Evolutionary conservation across 1,140 invertebrate species (phyloP).

Genomic region (Drosophila quadrilineata): DNA sequence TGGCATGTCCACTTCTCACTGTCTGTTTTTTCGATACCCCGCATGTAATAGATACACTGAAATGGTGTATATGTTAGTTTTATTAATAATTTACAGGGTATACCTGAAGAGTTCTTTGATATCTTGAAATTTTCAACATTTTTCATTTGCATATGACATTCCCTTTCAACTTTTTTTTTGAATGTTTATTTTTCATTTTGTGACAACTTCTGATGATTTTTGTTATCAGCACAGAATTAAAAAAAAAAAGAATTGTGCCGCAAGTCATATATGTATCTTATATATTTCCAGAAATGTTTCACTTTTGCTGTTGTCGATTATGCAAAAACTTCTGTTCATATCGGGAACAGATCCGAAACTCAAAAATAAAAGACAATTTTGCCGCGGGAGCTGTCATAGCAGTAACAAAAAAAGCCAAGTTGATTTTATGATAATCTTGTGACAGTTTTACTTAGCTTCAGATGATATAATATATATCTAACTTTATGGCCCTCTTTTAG

Average conservation of each 20-base stretch:
- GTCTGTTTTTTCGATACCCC: conserved; percentile 11
- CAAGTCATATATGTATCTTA: conserved; percentile 4
- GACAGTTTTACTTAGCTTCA: background rate
- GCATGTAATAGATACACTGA: too few species aligned
- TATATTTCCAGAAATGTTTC: background rate
- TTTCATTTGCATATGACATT: conserved; percentile 22
- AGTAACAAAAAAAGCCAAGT: background rate
- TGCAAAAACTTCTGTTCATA: conserved; percentile 21
- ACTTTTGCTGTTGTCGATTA: too few species aligned
- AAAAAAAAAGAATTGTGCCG: too few species aligned
- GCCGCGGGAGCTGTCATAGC: background rate
- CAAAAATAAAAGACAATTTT: conserved; percentile 20
- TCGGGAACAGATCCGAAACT: conserved; percentile 12
- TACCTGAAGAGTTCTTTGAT: too few species aligned
- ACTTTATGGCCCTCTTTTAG: background rate
- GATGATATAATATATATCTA: background rate
- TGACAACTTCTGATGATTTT: conserved; percentile 5
- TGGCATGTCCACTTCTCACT: conserved; percentile 16
- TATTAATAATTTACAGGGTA: conserved; percentile 8
- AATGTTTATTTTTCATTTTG: too few species aligned
- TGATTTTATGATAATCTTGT: conserved; percentile 19
- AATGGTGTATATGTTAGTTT: too few species aligned
- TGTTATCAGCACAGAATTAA: conserved; percentile 19
- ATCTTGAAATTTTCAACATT: background rate
- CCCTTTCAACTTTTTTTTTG: too few species aligned